These are phyloP conservation scores for Hesperophylax magnus DNA, from an alignment of 1,140 invertebrate species.

Conservation along the genomic window DNA sequence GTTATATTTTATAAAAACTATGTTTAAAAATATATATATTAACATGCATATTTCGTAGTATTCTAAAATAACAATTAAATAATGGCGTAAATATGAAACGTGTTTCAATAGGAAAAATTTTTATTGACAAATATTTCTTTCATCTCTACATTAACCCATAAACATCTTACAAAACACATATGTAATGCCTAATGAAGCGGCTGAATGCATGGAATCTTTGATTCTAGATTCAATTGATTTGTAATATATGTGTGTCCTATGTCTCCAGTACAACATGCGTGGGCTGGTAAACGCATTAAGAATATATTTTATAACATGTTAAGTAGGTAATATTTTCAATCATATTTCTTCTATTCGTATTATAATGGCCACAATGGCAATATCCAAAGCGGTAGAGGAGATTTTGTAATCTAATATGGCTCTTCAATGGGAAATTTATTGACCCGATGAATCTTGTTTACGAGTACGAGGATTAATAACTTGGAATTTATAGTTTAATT, in stretches of 20 bases:
- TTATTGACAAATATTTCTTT: background rate
- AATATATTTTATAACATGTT: conserved; percentile 40
- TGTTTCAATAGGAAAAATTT: no score
- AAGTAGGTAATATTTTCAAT: conserved; percentile 41
- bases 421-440: conserved; percentile 31
- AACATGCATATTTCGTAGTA: no score
- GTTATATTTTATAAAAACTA: no score
- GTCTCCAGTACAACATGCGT: conserved; percentile 9
- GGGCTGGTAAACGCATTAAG: conserved; percentile 14
- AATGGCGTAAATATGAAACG: no score
- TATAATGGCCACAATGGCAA: conserved; percentile 20
- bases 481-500: conserved; percentile 31
- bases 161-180: background rate
- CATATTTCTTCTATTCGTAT: conserved; percentile 34
- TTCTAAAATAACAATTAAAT: no score
- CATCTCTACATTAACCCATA: background rate
- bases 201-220: background rate
- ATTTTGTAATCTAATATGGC: conserved; percentile 19
- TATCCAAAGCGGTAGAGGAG: conserved; percentile 16
- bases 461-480: conserved; percentile 23
- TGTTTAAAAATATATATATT: no score
- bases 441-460: conserved; percentile 22
- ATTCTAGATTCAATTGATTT: conserved; percentile 29
- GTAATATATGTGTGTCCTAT: background rate
- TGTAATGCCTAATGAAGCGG: conserved; percentile 14